Base-by-base conservation (phyloP, 2,888 invertebrate species). In the Drepana falcataria region DNA sequence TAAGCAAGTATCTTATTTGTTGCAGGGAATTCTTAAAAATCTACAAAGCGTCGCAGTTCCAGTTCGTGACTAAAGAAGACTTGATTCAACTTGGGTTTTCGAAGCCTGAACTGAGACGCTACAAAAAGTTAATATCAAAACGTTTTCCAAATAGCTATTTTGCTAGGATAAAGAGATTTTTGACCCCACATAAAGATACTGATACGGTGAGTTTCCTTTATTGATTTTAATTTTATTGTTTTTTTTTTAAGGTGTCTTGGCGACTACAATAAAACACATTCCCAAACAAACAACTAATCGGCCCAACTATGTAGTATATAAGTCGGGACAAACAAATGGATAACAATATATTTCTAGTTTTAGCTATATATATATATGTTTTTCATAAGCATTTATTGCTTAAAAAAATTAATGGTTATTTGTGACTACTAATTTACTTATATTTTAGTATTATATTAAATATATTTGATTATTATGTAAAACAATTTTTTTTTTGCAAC, bases 61-160 rank as follows among this genome's bases (percentile, higher is more conserved):
- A 98, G 87, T 99, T 97, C 92, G 98, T 98, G 51, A 95, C 96
- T 47, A 97, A 97, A 73, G 96, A 97, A 72, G 99, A 99, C 85
- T 91, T 99, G 60, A 92, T 93, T 54, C 96, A 96, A 68, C 95
- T 99, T 73, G 99, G 99, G 21, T 95, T 98, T 92, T 96, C 97
- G 21, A 96, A 96, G 73, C 98, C 99, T 35, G 99, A 99, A 90
- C 97, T 98, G 91, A 93, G 99, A 58, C 93, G 99, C 56, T 93
- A 99, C 64, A 96, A 97, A 76, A 98, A 98, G 86, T 97, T 95
- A 79, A 99, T 97, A 81, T 95, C 97, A 61, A 98, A 97, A 83
- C 96, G 97, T 83, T 98, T 95, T 79, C 98, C 98, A 0, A 97
- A 98, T 79, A 97, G 97, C 65, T 98, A 98, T 79, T 91, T 98